Percentiles rank a stretch among this genome's conserved stretches.
Evolutionary conservation across 2,888 invertebrate genomes (phyloP).

Genomic region (Itoplectis maculator): DNA sequence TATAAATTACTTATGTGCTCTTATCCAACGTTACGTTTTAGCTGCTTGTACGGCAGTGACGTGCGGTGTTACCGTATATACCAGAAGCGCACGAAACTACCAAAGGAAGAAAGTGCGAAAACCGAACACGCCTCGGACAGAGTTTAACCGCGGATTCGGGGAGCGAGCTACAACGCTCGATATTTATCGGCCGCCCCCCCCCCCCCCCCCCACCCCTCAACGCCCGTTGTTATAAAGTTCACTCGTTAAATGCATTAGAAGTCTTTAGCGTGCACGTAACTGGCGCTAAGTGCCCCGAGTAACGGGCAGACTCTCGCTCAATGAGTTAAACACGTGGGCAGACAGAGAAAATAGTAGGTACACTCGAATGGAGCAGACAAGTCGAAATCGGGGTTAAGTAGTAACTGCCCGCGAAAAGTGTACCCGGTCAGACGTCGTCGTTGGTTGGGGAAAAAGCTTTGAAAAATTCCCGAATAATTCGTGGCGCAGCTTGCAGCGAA

Average conservation of each 20-base stretch:
- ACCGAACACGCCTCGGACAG: conserved; percentile 53
- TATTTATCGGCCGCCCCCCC: conserved; percentile 60
- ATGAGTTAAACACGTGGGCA: neutral
- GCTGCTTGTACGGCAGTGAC: conserved; percentile 45
- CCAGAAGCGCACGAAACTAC: conserved; percentile 46
- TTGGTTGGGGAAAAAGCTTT: conserved; percentile 15
- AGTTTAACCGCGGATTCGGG: conserved; percentile 35
- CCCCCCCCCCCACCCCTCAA: too few species aligned
- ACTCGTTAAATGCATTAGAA: conserved; percentile 59
- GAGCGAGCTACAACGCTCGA: conserved; percentile 45
- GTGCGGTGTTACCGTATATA: conserved; percentile 32
- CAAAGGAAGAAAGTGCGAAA: conserved; percentile 58
- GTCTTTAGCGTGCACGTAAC: conserved; percentile 49
- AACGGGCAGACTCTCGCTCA: conserved; percentile 8
- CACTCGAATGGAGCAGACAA: conserved; percentile 13
- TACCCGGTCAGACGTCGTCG: neutral
- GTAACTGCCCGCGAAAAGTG: neutral
- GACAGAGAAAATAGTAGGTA: conserved; percentile 20
- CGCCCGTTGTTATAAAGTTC: conserved; percentile 63
- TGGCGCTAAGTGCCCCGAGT: conserved; percentile 48
- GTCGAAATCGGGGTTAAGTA: conserved; percentile 25
- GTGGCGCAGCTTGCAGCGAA: neutral
- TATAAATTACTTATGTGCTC: neutral
- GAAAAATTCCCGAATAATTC: conserved; percentile 25
- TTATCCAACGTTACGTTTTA: conserved; percentile 24